Base-by-base conservation (phyloP, 92 coral and sea anemone genomes). In the Metridium senile region DNA sequence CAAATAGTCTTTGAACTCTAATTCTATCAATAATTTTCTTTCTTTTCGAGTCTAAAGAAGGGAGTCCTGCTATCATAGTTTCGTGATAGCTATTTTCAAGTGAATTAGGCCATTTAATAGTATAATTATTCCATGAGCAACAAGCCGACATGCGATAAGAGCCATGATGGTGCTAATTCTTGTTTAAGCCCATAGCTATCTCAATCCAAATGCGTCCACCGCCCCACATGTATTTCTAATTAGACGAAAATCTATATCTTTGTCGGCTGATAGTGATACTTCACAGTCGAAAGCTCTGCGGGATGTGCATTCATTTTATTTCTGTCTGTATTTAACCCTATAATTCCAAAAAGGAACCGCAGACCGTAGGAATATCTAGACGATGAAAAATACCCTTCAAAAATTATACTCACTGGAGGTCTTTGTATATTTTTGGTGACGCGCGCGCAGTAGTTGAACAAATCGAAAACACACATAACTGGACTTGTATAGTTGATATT, bases 141-240 rank as follows among this genome's bases (percentile, higher is more conserved):
- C 23, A 45, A 57, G 67, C 78, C 68, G 78, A 49, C 64, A 21
- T 73, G 65, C 57, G 78, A 73, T 73, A 73, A 73, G 78, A 22
- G 1, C 68, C 66, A 19, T 34, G 54, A 33, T 75, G 61, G 51
- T 77, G 9, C 2, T 65, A 33, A n/a, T 29, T 62, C 11, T 43
- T 51, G 33, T 21, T 26, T 54, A 33, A 47, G 65, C 30, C 66
- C 54, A 27, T 26, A 76, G 73, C 81, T 78, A 78, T 78, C 78
- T 70, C 78, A n/a, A 56, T 46, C 63, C 26, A 33, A 34, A 58
- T 72, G 62, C 54, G 72, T 58, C 62, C 23, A 10, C 66, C 31
- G 77, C 70, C 66, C 28, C 93, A 88, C 86, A 84, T 88, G 93
- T 54, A 79, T 74, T 88, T 46, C 27, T 53, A 79, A 88, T 84